Evolutionary conservation across 2,888 invertebrate genomes (phyloP).

Genomic region (Ellobium chinense): DNA sequence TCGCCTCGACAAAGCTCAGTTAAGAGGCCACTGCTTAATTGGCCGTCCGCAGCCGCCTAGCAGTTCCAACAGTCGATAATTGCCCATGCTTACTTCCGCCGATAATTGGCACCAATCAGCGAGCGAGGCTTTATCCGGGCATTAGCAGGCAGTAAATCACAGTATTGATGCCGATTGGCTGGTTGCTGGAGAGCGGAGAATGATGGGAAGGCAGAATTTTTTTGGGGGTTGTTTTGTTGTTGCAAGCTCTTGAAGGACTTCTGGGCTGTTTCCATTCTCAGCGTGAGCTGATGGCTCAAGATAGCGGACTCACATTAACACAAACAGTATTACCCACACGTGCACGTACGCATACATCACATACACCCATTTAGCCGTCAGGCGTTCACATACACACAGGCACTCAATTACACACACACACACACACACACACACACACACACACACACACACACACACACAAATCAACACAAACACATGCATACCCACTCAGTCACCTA

Average conservation of each 20-base stretch:
- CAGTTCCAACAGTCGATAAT: conserved; percentile 29
- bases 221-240: neutral
- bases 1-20: conserved; percentile 26
- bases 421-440: too few species aligned
- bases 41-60: conserved; percentile 24
- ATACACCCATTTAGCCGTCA: too few species aligned
- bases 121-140: conserved; percentile 22
- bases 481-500: too few species aligned
- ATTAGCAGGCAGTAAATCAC: conserved; percentile 38
- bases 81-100: conserved; percentile 34
- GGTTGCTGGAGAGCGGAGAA: neutral
- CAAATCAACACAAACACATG: too few species aligned
- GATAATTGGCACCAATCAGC: conserved; percentile 40
- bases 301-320: too few species aligned
- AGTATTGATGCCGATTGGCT: conserved; percentile 29
- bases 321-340: too few species aligned
- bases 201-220: neutral
- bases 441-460: too few species aligned
- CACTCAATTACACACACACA: too few species aligned
- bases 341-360: too few species aligned
- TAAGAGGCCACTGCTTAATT: conserved; percentile 37
- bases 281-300: too few species aligned
- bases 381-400: too few species aligned
- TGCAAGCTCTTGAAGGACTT: neutral
- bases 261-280: too few species aligned